Base-by-base conservation (phyloP, 2,113 vertebrate species). In the Daboia siamensis region DNA sequence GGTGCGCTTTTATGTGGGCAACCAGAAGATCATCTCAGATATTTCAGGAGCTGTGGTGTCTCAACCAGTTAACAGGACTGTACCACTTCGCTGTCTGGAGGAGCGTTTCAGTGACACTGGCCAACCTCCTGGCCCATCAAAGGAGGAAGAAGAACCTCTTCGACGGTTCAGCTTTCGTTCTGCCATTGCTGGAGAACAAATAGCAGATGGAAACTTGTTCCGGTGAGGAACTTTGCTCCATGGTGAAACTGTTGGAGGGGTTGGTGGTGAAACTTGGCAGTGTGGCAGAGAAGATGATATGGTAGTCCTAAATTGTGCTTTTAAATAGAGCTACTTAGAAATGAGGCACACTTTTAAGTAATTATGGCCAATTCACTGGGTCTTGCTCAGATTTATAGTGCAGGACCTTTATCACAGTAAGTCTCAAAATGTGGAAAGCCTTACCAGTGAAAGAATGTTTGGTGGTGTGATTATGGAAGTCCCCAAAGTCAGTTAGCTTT, bases 11-110 rank as follows among this genome's bases (percentile, higher is more conserved):
- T 98, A 99, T 0, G 96, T 98, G 92, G 97, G 97, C 0, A 96
- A 96, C 3, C 97, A 96, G 24, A 96, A 88, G 11, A 96, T 98
- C 21, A 96, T 99, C 93, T 99, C 98, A 3, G 96, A 97, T 80
- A 96, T 95, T 87, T 98, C 98, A 0, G 98, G 98, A 10, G 98
- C 98, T 1, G 95, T 99, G 91, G 97, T 98, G 90, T 98, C 97
- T 93, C 97, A 97, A 90, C 98, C 98, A 0, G 96, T 99, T 94
- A 97, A 94, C 4, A 96, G 98, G 80, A 97, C 93, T 4, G 87
- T 98, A 69, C 98, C 98, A 15, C 95, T 98, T 9, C 97, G 97
- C 2, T 95, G 97, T 94, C 97, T 98, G 93, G 93, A 44, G 0
- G 98, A 98, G 95, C 92, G 20, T 92, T 89, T 64, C 17, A 15